Conservation (phyloP, 1,140 invertebrate species). For the Drosophila rufa region DNA sequence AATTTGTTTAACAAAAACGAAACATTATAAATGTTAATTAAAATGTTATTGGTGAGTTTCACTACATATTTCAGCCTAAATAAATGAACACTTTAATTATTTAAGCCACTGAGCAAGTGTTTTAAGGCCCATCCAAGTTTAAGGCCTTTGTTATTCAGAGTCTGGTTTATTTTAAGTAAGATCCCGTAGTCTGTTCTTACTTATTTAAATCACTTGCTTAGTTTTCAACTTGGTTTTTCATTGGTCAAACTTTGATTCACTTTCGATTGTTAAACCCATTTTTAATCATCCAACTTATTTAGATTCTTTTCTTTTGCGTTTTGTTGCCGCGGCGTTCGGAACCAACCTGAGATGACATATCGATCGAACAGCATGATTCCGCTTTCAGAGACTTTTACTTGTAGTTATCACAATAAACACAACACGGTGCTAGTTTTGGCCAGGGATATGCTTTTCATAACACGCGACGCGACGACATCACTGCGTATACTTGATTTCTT, state of each 20-base stretch:
- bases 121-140: too few species aligned
- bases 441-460: conserved; percentile 29
- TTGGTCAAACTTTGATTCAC: conserved; percentile 6
- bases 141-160: not conserved
- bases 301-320: conserved; percentile 9
- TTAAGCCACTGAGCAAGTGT: not conserved
- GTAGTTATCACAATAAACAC: conserved; percentile 65
- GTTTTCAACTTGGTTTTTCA: not conserved
- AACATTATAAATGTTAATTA: too few species aligned
- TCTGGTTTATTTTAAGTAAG: too few species aligned
- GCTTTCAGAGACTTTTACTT: conserved; percentile 35
- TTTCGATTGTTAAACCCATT: conserved; percentile 13
- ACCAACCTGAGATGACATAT: conserved; percentile 82
- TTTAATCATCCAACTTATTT: conserved; percentile 9
- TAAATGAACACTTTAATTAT: not conserved
- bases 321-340: conserved; percentile 1
- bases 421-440: conserved; percentile 10
- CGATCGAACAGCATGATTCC: conserved; percentile 80
- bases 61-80: not conserved
- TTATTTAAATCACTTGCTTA: not conserved
- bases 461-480: conserved; percentile 57
- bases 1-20: too few species aligned
- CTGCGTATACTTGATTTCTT: conserved; percentile 27
- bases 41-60: not conserved
- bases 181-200: not conserved